phyloP scores from a whole-genome alignment of 2,113 vertebrate species.

The Acanthochromis polyacanthus region DNA sequence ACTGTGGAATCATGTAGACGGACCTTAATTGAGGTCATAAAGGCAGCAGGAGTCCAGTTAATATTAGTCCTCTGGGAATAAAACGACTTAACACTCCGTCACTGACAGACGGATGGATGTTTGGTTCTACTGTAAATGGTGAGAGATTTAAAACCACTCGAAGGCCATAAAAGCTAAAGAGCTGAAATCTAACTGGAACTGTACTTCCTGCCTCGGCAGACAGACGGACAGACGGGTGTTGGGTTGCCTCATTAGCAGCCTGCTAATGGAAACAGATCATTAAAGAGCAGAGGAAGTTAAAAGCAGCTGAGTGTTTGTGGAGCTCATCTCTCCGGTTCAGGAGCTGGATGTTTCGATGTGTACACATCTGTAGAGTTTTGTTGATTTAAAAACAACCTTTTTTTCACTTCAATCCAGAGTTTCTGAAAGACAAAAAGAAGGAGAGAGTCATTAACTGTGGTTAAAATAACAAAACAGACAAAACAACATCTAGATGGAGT shows the following conservation, averaged over 20 bases:
- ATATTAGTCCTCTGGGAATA: constrained; percentile 20
- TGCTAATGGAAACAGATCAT: constrained; percentile 75
- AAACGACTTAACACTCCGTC: not conserved
- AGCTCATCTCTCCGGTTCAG: not conserved
- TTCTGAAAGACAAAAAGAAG: too few species aligned
- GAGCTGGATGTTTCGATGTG: not conserved
- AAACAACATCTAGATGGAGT: too few species aligned
- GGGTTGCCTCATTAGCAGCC: constrained; percentile 51
- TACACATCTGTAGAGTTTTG: not conserved
- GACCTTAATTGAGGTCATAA: too few species aligned
- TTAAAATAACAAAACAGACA: too few species aligned
- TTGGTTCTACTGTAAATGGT: not conserved
- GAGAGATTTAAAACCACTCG: not conserved
- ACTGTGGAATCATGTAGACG: too few species aligned
- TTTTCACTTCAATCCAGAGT: too few species aligned
- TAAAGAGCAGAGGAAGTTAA: constrained; percentile 52
- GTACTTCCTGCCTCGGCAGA: not conserved
- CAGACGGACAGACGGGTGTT: not conserved
- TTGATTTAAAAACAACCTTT: not conserved
- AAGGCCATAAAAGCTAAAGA: not conserved
- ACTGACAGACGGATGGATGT: not conserved
- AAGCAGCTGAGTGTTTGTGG: constrained; percentile 36
- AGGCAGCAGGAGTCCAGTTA: constrained; percentile 2
- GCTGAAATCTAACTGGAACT: not conserved
- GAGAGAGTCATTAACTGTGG: too few species aligned